phyloP scores from a whole-genome alignment of 2,888 invertebrate species.

The Conus canariensis region DNA sequence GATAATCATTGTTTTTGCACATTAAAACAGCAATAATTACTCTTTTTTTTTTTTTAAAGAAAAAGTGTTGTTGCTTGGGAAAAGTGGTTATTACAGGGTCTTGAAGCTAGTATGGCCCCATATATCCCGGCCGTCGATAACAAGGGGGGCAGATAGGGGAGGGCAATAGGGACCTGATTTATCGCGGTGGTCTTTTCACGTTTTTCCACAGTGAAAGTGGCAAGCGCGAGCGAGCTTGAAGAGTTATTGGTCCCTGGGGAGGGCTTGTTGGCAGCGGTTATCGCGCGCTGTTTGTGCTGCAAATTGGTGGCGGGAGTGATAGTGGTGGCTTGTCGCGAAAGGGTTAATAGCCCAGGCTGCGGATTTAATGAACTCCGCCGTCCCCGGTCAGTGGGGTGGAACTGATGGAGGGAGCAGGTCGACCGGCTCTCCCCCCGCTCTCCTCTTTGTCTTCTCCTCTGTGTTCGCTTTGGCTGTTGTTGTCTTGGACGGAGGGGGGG shows the following conservation, averaged over 20 bases:
- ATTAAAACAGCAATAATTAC: no score
- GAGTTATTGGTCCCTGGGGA: constrained; percentile 37
- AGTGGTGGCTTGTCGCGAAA: constrained; percentile 12
- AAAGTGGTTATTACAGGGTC: no score
- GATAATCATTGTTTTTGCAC: no score
- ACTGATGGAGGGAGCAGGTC: constrained; percentile 26
- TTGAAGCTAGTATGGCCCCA: no score
- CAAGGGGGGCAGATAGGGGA: not conserved
- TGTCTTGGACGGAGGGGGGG: no score
- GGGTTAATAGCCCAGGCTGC: constrained; percentile 34
- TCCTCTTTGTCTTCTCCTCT: not conserved
- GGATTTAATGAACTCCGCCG: constrained; percentile 35
- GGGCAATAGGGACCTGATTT: constrained; percentile 33
- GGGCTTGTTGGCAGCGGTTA: constrained; percentile 28
- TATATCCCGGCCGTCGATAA: not conserved
- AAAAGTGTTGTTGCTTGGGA: no score
- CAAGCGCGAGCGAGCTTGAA: constrained; percentile 2
- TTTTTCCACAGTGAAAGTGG: constrained; percentile 30
- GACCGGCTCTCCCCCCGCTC: not conserved
- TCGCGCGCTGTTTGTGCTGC: constrained; percentile 34
- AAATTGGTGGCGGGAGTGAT: constrained; percentile 34
- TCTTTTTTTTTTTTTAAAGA: no score
- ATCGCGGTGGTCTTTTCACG: constrained; percentile 25
- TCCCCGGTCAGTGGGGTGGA: not conserved
- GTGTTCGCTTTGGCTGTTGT: not conserved